Percentiles rank a stretch among this genome's conserved stretches.
phyloP scores from a whole-genome alignment of 2,888 invertebrate genomes.

The Venusia cambrica region DNA sequence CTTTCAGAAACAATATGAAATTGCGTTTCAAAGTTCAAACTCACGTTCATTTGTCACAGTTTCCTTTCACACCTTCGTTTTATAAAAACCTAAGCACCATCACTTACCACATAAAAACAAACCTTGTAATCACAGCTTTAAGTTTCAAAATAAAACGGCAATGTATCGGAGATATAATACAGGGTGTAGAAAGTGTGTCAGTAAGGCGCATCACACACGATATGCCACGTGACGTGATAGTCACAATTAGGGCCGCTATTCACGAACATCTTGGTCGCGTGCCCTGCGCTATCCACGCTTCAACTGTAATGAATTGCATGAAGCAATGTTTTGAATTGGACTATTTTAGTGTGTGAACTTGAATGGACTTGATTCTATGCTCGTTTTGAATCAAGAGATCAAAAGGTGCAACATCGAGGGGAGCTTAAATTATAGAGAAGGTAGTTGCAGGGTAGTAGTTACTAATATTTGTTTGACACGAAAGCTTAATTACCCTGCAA shows the following conservation, averaged over 20 bases:
- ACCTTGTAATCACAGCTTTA: neutral
- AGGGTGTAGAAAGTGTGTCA: slow-evolving; percentile 25
- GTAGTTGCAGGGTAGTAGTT: slow-evolving; percentile 10
- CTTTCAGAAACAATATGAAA: slow-evolving; percentile 35
- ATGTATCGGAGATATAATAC: slow-evolving; percentile 1
- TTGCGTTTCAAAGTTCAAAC: slow-evolving; percentile 58
- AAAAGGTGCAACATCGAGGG: slow-evolving; percentile 23
- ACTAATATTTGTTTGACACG: slow-evolving; percentile 10
- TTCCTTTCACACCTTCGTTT: slow-evolving; percentile 32
- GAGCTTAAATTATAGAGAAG: slow-evolving; percentile 16
- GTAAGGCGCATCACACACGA: slow-evolving; percentile 37
- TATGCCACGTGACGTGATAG: slow-evolving; percentile 61
- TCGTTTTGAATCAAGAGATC: slow-evolving; percentile 19
- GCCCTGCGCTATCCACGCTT: slow-evolving; percentile 42
- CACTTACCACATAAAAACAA: slow-evolving; percentile 1
- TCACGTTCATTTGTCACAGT: slow-evolving; percentile 68
- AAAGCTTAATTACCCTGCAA: slow-evolving; percentile 8
- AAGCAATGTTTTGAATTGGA: slow-evolving; percentile 59
- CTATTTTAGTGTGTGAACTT: slow-evolving; percentile 36
- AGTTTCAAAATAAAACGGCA: slow-evolving; percentile 4
- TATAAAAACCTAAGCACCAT: slow-evolving; percentile 13
- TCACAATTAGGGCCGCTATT: slow-evolving; percentile 70
- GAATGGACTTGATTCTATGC: slow-evolving; percentile 19
- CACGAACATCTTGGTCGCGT: slow-evolving; percentile 42
- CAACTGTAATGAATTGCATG: slow-evolving; percentile 58